Evolutionary conservation across 2,888 invertebrate species (phyloP).

Genomic region (Augochlorella aurata): DNA sequence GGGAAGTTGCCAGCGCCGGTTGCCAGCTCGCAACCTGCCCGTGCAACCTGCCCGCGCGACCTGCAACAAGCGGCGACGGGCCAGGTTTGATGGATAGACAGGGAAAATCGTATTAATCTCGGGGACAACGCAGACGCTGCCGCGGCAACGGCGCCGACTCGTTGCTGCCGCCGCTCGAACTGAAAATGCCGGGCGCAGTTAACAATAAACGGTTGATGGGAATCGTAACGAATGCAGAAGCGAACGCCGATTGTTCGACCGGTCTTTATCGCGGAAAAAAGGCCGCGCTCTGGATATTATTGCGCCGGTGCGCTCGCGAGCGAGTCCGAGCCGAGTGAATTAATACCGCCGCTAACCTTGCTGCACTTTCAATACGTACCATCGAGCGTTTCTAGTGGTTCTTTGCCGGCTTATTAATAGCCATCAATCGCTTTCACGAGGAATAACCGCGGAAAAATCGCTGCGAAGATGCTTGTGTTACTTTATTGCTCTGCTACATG

Average conservation of each 20-base stretch:
- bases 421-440: neutral
- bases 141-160: too few species aligned
- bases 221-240: constrained; percentile 13
- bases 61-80: neutral
- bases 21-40: neutral
- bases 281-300: neutral
- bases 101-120: constrained; percentile 42
- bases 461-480: neutral
- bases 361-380: neutral
- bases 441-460: neutral
- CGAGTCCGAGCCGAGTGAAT: neutral
- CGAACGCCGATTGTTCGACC: neutral
- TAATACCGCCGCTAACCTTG: neutral
- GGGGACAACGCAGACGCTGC: neutral
- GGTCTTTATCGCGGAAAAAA: neutral
- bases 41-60: too few species aligned
- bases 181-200: constrained; percentile 21
- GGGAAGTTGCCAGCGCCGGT: constrained; percentile 31
- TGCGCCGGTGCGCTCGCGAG: neutral
- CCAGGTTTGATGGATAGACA: constrained; percentile 9
- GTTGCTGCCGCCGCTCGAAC: constrained; percentile 16
- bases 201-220: constrained; percentile 17
- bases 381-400: neutral
- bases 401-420: neutral
- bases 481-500: too few species aligned